Base-by-base conservation (phyloP, 2,888 invertebrate species). In the Perithous albicinctus region DNA sequence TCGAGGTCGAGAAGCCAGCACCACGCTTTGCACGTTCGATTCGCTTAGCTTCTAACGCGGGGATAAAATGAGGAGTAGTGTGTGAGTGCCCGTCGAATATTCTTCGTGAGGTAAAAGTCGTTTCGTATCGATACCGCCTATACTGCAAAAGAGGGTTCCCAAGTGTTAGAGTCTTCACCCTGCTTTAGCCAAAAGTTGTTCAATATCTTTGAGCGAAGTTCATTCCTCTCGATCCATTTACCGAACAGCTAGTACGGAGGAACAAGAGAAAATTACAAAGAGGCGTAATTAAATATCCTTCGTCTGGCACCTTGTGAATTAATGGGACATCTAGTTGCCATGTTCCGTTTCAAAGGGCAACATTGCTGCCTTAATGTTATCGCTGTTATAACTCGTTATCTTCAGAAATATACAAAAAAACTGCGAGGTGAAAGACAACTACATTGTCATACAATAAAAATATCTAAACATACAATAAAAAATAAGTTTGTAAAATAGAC, bases 21-120 rank as follows among this genome's bases (percentile, higher is more conserved):
- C 41, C 56, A 46, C 41, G 69, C 54, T 56, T 70, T 56, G 41
- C 56, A 56, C 70, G 56, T 70, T 70, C 70, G 56, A 70, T 56
- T 83, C 82, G 73, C 84, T 73, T 77, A 74, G 72, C 66, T 63
- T 32, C 67, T 32, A 56, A 29, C 23, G 41, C 18, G 1, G 18
- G 29, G 43, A 70, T 56, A 29, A 56, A 70, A 70, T 18, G 56
- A 66, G n/a, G 20, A 23, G 23, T 51, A 20, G 23, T 23, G 54
- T 51, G 38, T 10, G 26, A 29, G 56, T 43, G 41, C 70, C 20
- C 26, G 29, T 54, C 41, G 54, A 56, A 41, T 41, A 38, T 41
- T 43, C 35, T 29, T 56, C 56, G 56, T 6, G 41, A 51, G 69
- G 15, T 10, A 10, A 41, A 12, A 48, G 32, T 10, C 23, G 26